Conservation (phyloP, 2,888 invertebrate genomes). For the Cosmopolites sordidus region DNA sequence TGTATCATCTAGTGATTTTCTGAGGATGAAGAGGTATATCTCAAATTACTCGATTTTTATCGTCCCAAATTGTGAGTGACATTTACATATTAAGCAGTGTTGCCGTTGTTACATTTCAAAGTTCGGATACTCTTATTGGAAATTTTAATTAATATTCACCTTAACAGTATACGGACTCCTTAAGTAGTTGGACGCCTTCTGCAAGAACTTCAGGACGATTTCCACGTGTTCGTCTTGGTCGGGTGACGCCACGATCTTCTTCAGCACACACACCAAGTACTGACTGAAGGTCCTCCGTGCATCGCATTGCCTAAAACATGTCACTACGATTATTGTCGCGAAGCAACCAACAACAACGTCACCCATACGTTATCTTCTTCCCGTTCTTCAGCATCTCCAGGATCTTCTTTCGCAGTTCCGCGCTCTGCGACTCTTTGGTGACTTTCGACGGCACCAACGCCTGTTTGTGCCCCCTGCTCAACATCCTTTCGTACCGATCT, state of each 20-base stretch:
- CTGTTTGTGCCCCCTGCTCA: slow-evolving; percentile 44
- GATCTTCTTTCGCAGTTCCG: slow-evolving; percentile 43
- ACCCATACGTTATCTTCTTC: slow-evolving; percentile 61
- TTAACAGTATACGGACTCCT: slow-evolving; percentile 64
- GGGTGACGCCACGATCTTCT: slow-evolving; percentile 57
- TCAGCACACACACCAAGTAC: slow-evolving; percentile 70
- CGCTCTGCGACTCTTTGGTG: slow-evolving; percentile 43
- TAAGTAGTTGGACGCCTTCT: slow-evolving; percentile 66
- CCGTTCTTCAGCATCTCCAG: slow-evolving; percentile 59
- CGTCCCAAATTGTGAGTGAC: no score
- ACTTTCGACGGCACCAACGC: slow-evolving; percentile 44
- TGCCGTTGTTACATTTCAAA: no score
- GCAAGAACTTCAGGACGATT: slow-evolving; percentile 71
- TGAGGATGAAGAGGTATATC: no score
- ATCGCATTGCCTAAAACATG: slow-evolving; percentile 57
- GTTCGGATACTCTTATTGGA: no score
- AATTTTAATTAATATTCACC: no score
- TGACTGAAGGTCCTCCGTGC: slow-evolving; percentile 73
- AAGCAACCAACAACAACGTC: background rate
- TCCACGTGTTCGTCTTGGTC: slow-evolving; percentile 59
- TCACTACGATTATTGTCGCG: slow-evolving; percentile 13
- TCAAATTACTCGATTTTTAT: no score
- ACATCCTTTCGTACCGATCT: slow-evolving; percentile 46
- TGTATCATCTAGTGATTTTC: no score
- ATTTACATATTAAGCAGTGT: no score